A percentile compares a stretch with the other conserved stretches of the same genome.
These are phyloP conservation scores for Acipenser oxyrinchus DNA, from an alignment of 2,797 vertebrate genomes.

Conservation along the genomic window DNA sequence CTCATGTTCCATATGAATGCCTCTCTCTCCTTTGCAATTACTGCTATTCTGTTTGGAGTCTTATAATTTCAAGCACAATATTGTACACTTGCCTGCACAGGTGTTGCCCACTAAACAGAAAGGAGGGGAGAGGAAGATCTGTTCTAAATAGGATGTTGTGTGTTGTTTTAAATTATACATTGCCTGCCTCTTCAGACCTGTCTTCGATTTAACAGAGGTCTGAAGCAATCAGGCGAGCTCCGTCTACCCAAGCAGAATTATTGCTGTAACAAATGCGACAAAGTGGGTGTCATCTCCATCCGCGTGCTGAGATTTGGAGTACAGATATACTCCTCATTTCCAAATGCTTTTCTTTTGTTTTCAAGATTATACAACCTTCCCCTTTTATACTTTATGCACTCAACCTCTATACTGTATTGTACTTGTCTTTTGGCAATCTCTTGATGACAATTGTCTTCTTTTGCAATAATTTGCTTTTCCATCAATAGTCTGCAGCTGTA, in stretches of 20 bases:
- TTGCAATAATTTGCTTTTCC: no score
- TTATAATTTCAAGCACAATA: not conserved
- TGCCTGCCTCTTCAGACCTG: not conserved
- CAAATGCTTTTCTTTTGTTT: not conserved
- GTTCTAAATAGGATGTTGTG: not conserved
- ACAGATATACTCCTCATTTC: not conserved
- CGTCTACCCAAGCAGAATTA: not conserved
- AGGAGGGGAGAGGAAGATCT: not conserved
- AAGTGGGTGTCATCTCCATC: not conserved
- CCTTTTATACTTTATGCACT: not conserved
- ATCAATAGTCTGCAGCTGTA: no score
- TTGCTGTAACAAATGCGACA: not conserved
- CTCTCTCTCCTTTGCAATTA: no score
- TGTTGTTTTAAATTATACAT: not conserved
- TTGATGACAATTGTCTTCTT: no score
- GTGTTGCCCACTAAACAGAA: not conserved
- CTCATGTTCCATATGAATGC: no score
- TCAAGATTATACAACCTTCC: not conserved
- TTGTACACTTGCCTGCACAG: not conserved
- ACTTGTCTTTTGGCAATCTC: not conserved
- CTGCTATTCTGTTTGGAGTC: no score
- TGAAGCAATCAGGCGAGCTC: not conserved
- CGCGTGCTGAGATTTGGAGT: not conserved
- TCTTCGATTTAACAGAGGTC: not conserved
- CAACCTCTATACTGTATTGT: not conserved